Percentiles rank a stretch among this genome's conserved stretches.
phyloP scores from a whole-genome alignment of 2,888 invertebrate species.

The Drosophila meridiana region DNA sequence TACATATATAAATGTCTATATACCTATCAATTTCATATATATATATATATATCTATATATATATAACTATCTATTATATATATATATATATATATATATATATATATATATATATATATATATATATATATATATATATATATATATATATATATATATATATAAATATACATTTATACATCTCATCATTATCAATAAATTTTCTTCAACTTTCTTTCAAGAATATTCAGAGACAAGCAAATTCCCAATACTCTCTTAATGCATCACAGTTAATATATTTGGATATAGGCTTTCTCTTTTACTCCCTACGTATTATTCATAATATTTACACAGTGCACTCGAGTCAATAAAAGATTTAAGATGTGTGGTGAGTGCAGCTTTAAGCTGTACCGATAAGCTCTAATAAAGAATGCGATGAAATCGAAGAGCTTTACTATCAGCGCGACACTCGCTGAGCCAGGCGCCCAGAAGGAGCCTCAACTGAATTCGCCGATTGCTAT shows the following conservation, averaged over 20 bases:
- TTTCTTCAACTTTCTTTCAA: neutral
- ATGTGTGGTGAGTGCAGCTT: neutral
- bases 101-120: neutral
- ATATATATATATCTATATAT: neutral
- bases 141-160: no score
- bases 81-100: neutral
- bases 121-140: neutral
- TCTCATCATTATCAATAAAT: neutral
- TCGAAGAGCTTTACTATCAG: slow-evolving; percentile 26
- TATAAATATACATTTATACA: no score
- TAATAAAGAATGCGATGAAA: neutral
- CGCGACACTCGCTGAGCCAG: slow-evolving; percentile 12
- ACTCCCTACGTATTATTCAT: neutral
- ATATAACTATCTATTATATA: neutral
- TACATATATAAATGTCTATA: neutral
- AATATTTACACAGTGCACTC: neutral
- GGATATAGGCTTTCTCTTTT: neutral
- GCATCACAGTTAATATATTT: neutral
- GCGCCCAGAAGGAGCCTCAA: slow-evolving; percentile 21
- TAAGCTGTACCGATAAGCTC: slow-evolving; percentile 3
- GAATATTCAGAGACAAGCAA: neutral
- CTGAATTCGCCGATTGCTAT: neutral
- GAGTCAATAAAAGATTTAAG: neutral
- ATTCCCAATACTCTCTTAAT: neutral
- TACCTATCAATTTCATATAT: neutral